Conservation (phyloP, 2,888 invertebrate genomes). For the Crossocerus cetratus region DNA sequence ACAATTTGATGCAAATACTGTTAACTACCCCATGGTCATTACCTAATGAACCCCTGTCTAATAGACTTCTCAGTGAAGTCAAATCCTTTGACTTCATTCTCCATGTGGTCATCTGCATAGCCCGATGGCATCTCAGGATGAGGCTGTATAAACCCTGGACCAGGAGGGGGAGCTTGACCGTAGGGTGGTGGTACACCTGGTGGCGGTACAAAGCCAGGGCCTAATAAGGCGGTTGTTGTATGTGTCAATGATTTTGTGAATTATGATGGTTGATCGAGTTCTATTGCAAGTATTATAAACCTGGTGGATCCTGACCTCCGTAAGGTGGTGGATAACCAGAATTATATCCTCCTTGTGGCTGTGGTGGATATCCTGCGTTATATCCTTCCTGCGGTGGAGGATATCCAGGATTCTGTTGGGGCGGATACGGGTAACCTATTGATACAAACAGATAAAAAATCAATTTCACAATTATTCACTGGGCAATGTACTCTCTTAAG, state of each 20-base stretch:
- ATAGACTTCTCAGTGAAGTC: conserved; percentile 86
- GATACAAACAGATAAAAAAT: conserved; percentile 20
- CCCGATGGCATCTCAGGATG: conserved; percentile 70
- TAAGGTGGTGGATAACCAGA: conserved; percentile 63
- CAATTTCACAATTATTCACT: background rate
- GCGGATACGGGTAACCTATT: conserved; percentile 58
- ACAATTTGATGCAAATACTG: background rate
- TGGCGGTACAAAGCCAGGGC: conserved; percentile 65
- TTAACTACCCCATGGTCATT: conserved; percentile 70
- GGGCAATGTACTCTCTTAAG: conserved; percentile 14
- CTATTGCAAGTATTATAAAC: background rate
- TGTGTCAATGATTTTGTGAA: background rate
- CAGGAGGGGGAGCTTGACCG: conserved; percentile 52
- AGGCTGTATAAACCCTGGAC: conserved; percentile 46
- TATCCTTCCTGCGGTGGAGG: conserved; percentile 52
- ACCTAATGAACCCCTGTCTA: conserved; percentile 85
- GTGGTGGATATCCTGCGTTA: conserved; percentile 59
- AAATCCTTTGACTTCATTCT: conserved; percentile 83
- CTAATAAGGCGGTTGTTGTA: conserved; percentile 29
- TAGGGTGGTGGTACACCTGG: conserved; percentile 62
- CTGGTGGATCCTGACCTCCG: conserved; percentile 50
- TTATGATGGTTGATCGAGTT: background rate
- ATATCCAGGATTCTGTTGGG: conserved; percentile 64
- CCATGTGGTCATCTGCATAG: conserved; percentile 78
- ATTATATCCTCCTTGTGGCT: conserved; percentile 28